Conservation (phyloP, 1,140 invertebrate genomes). For the Rhynchophorus ferrugineus region DNA sequence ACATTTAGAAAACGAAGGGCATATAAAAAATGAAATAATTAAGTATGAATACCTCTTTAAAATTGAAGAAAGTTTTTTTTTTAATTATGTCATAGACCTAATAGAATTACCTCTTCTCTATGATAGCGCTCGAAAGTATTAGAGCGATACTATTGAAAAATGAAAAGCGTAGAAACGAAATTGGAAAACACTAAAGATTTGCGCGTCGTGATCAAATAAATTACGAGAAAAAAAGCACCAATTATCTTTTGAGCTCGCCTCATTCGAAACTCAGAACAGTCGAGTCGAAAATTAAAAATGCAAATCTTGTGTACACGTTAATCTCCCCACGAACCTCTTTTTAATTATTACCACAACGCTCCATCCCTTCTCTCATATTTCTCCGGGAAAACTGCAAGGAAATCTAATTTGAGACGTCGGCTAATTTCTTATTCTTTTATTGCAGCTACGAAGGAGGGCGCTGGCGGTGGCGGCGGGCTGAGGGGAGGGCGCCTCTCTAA, state of each 20-base stretch:
- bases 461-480: slow-evolving; percentile 7
- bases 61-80: no score
- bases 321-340: slow-evolving; percentile 19
- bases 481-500: slow-evolving; percentile 4
- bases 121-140: no score
- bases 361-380: slow-evolving; percentile 22
- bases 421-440: slow-evolving; percentile 28
- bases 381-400: slow-evolving; percentile 22
- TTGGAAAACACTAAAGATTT: no score
- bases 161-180: no score
- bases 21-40: no score
- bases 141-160: no score
- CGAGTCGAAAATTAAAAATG: slow-evolving; percentile 14
- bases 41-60: no score
- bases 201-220: neutral
- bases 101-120: no score
- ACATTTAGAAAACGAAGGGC: no score
- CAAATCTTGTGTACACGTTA: slow-evolving; percentile 24
- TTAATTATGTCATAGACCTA: no score
- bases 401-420: slow-evolving; percentile 26
- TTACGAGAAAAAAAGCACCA: neutral
- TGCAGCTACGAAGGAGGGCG: slow-evolving; percentile 13
- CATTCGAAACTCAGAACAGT: neutral
- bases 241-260: neutral
- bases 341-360: slow-evolving; percentile 26